Conservation (phyloP, 2,113 vertebrate species). For the Serranochromis macrocephalus region DNA sequence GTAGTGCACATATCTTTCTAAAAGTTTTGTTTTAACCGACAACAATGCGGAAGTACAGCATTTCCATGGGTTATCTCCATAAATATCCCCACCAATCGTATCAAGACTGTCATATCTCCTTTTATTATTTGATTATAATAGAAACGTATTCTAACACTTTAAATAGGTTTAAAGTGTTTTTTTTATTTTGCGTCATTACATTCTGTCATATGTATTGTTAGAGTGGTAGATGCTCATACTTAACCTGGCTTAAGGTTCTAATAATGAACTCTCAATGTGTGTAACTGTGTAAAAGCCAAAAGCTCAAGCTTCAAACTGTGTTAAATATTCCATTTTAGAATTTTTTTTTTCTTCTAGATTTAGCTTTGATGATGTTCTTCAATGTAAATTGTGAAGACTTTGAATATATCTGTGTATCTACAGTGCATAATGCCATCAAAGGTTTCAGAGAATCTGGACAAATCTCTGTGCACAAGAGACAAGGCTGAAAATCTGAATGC, state of each 20-base stretch:
- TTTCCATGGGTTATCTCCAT: neutral
- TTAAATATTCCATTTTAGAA: neutral
- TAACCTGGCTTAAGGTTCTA: neutral
- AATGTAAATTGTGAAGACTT: neutral
- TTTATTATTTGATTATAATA: neutral
- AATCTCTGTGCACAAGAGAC: neutral
- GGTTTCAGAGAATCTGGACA: neutral
- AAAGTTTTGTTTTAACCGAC: neutral
- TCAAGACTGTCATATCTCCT: neutral
- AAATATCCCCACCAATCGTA: neutral
- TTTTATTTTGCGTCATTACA: neutral
- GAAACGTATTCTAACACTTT: neutral
- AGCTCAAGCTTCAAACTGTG: neutral
- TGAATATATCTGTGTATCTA: neutral
- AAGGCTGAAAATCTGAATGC: neutral
- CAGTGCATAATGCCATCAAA: neutral
- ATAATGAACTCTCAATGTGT: neutral
- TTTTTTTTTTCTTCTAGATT: neutral
- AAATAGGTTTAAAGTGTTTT: neutral
- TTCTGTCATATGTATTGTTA: neutral
- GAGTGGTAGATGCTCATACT: neutral
- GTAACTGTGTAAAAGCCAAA: neutral
- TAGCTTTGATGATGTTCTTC: neutral
- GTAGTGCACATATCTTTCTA: constrained; percentile 11
- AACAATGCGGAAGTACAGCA: neutral